Evolutionary conservation across 2,888 invertebrate species (phyloP).

Genomic region (Aphidius colemani): DNA sequence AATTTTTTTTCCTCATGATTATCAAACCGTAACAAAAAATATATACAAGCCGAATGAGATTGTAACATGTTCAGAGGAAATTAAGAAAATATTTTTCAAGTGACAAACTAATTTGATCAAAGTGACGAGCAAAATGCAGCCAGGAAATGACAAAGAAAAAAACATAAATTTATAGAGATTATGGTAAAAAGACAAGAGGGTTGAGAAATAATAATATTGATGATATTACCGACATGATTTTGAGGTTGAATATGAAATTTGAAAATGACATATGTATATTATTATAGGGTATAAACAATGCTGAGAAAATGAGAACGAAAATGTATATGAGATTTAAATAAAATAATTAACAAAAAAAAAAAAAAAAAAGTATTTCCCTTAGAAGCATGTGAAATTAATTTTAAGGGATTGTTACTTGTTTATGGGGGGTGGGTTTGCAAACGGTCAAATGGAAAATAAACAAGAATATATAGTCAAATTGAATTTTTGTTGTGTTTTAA

Average conservation of each 20-base stretch:
- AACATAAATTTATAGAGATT: constrained; percentile 12
- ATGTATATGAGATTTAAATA: not conserved
- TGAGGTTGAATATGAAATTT: no score
- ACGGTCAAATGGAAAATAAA: no score
- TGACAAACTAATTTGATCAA: constrained; percentile 22
- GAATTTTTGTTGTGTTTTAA: constrained; percentile 55
- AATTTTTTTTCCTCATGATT: constrained; percentile 1
- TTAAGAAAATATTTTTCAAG: constrained; percentile 4
- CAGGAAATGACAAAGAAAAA: constrained; percentile 20
- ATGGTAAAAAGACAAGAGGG: constrained; percentile 8
- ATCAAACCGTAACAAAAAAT: no score
- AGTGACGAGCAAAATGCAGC: constrained; percentile 17
- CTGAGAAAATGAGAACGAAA: constrained; percentile 21
- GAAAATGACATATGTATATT: constrained; percentile 2
- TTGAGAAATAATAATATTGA: constrained; percentile 9
- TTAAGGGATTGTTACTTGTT: constrained; percentile 33
- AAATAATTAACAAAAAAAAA: not conserved
- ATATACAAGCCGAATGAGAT: not conserved
- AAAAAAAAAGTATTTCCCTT: constrained; percentile 13
- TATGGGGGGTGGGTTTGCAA: constrained; percentile 45
- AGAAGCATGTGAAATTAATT: constrained; percentile 21
- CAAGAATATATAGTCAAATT: constrained; percentile 57
- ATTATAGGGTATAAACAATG: constrained; percentile 3
- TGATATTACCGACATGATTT: constrained; percentile 15
- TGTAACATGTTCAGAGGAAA: not conserved